A percentile compares a stretch with the other conserved stretches of the same genome.
Conservation (phyloP, 2,888 invertebrate genomes). For the Caenorhabditis sp. region DNA sequence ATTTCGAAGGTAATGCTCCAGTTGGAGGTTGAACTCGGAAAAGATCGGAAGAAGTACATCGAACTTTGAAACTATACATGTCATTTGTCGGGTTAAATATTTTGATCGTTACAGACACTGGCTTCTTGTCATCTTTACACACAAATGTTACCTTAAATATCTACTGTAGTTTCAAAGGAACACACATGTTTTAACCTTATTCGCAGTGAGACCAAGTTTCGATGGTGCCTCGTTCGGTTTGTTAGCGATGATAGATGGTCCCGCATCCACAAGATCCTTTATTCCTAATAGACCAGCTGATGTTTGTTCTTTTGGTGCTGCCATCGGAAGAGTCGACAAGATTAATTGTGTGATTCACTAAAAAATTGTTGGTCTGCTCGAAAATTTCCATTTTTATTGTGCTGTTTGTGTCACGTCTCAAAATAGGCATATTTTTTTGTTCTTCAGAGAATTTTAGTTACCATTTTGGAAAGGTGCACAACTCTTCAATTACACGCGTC, state of each 20-base stretch:
- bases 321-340: too few species aligned
- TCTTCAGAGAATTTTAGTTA: too few species aligned
- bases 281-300: not conserved
- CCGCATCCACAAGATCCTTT: not conserved
- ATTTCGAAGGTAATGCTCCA: not conserved
- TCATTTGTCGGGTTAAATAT: slow-evolving; percentile 3
- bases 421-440: too few species aligned
- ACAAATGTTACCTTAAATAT: not conserved
- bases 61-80: not conserved
- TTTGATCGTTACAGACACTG: not conserved
- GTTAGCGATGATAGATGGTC: not conserved
- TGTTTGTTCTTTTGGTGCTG: too few species aligned
- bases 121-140: slow-evolving; percentile 1
- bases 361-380: too few species aligned
- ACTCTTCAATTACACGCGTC: too few species aligned
- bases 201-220: slow-evolving; percentile 1
- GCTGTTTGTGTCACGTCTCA: too few species aligned
- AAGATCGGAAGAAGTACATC: slow-evolving; percentile 3
- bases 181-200: too few species aligned
- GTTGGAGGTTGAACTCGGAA: slow-evolving; percentile 6
- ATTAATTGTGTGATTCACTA: too few species aligned
- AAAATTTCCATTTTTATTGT: too few species aligned
- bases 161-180: too few species aligned
- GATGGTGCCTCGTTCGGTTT: slow-evolving; percentile 2
- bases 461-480: too few species aligned